These are phyloP conservation scores for Dascyllus trimaculatus DNA, from an alignment of 2,113 vertebrate genomes.

Conservation along the genomic window DNA sequence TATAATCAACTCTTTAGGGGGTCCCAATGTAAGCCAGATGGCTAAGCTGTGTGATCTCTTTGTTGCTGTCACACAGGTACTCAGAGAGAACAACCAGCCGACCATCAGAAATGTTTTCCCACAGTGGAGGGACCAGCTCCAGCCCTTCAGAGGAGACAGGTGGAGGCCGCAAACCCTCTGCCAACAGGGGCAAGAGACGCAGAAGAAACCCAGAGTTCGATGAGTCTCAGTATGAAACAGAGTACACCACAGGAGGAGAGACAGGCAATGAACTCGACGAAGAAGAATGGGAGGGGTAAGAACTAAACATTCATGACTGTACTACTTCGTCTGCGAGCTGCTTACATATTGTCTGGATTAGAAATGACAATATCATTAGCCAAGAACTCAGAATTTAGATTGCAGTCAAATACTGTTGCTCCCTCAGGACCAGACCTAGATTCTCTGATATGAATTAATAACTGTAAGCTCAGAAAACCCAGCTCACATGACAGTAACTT, in stretches of 20 bases:
- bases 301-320: neutral
- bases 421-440: constrained; percentile 64
- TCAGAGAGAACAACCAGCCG: constrained; percentile 67
- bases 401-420: constrained; percentile 33
- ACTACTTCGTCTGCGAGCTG: neutral
- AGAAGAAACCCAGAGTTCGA: constrained; percentile 85
- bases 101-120: constrained; percentile 68
- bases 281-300: constrained; percentile 87
- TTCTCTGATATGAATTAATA: constrained; percentile 42
- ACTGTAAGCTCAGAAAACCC: constrained; percentile 41
- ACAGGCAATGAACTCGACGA: constrained; percentile 86
- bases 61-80: constrained; percentile 69
- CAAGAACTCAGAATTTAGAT: constrained; percentile 41
- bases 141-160: constrained; percentile 81
- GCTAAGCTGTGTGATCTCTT: neutral
- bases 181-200: constrained; percentile 81
- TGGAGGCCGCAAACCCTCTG: constrained; percentile 74
- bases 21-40: neutral
- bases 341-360: constrained; percentile 43
- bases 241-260: constrained; percentile 91
- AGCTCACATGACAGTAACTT: constrained; percentile 7
- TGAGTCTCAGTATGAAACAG: constrained; percentile 91
- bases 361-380: constrained; percentile 34
- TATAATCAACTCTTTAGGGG: neutral
- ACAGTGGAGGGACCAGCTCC: constrained; percentile 74